Evolutionary conservation across 2,797 vertebrate genomes (phyloP).

Genomic region (Malurus splendens): DNA sequence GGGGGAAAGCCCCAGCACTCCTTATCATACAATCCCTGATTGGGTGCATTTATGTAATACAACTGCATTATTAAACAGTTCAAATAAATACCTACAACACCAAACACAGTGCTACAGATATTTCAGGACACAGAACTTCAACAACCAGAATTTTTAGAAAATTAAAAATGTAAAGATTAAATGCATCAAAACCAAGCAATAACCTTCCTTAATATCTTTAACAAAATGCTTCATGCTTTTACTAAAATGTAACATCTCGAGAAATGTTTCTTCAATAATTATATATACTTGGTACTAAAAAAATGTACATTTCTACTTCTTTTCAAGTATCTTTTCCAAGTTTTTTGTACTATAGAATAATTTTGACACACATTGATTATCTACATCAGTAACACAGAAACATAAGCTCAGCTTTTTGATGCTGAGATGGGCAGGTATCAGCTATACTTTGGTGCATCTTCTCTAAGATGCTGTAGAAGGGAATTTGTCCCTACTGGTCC

Average conservation of each 20-base stretch:
- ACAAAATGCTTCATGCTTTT: background rate
- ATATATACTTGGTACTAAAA: background rate
- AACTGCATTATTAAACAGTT: background rate
- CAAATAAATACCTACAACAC: background rate
- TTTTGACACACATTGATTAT: background rate
- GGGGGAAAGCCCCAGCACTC: background rate
- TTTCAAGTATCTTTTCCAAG: background rate
- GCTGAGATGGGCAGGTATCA: background rate
- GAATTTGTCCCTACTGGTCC: background rate
- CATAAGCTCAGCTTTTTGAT: background rate
- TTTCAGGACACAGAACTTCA: background rate
- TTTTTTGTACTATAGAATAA: background rate
- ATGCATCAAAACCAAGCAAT: background rate
- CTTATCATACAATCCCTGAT: background rate
- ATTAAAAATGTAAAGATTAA: background rate
- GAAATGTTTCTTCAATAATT: background rate
- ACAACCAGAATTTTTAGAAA: background rate
- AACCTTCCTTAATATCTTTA: background rate
- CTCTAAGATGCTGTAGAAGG: background rate
- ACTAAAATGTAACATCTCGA: background rate
- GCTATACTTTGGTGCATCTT: background rate
- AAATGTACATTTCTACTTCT: background rate
- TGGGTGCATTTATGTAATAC: background rate
- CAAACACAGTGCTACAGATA: accelerated
- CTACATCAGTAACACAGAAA: background rate